Evolutionary conservation across 2,797 vertebrate genomes (phyloP), one percentile per base, ranked within the genome.

Genomic region (Ciconia nigra): DNA sequence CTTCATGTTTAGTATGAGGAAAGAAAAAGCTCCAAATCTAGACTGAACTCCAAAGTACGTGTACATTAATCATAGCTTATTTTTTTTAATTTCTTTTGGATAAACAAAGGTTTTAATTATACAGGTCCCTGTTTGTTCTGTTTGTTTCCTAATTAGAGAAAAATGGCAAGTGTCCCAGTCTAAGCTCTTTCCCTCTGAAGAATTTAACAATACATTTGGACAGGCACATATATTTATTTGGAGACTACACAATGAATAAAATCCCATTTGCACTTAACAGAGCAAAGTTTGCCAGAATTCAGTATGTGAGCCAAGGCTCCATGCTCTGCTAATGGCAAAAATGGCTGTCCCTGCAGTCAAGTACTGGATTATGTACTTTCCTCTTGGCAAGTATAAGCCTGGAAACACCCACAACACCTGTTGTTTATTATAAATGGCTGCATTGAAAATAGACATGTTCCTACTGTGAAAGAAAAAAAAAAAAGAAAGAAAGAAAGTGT

Each of bases 101-200:
- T 89, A 95, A 98, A 97, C 94, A 97, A 97, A 97, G 62, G 47
- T 97, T 97, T 98, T 98, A 98, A 97, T 98, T 98, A 97, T 97
- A 96, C 73, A 97, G 89, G 51, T 89, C 87, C 66, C 12, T 81
- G 74, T 74, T 90, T 90, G 90, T 91, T 96, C 94, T 96, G 90
- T 96, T 98, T 97, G 93, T 96, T 98, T 96, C 93, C 97, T 97
- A 98, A 97, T 98, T 98, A 97, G 96, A 94, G 78, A 95, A 97
- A 98, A 98, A 97, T 97, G 96, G 95, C 96, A 98, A 97, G 77
- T 67, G 85, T 98, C 97, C 96, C 97, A 97, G 77, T 93, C 92
- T 90, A 91, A 97, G 95, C 69, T 82, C 79, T 73, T 96, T 97
- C 90, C 58, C 95, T 98, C 93, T 97, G 91, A 97, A 97, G 97